phyloP scores from a whole-genome alignment of 2,113 vertebrate species.

The Oreochromis tanganicae region DNA sequence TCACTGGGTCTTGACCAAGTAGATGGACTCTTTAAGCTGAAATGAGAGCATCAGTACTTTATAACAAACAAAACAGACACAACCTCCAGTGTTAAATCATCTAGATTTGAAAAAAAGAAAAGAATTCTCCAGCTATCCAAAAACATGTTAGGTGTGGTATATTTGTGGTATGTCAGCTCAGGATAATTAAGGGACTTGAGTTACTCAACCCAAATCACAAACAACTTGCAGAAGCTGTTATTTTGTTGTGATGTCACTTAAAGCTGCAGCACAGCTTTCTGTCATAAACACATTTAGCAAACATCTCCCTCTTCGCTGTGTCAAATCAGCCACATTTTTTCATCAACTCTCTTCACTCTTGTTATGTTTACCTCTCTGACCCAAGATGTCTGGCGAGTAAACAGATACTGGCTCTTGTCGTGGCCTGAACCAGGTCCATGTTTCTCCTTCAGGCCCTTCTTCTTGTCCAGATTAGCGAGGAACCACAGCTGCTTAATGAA shows the following conservation, averaged over 20 bases:
- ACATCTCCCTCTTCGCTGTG: not conserved
- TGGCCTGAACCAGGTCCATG: slow-evolving; percentile 8
- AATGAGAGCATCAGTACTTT: not conserved
- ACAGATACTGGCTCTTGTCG: slow-evolving; percentile 5
- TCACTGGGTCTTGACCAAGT: not conserved
- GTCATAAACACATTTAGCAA: not conserved
- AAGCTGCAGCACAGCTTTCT: not conserved
- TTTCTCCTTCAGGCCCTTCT: slow-evolving; percentile 20
- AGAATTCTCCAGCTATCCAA: not conserved
- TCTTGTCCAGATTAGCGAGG: slow-evolving; percentile 5
- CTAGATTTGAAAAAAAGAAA: not conserved
- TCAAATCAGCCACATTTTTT: not conserved
- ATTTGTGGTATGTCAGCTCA: slow-evolving; percentile 19
- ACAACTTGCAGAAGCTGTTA: slow-evolving; percentile 33
- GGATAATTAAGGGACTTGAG: slow-evolving; percentile 7
- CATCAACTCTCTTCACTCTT: not conserved
- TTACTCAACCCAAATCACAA: slow-evolving; percentile 1
- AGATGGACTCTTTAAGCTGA: not conserved
- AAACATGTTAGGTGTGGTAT: slow-evolving; percentile 21
- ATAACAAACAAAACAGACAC: not conserved
- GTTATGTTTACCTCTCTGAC: slow-evolving; percentile 26
- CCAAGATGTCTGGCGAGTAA: slow-evolving; percentile 19
- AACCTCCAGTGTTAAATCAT: not conserved
- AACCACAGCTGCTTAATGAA: slow-evolving; percentile 51
- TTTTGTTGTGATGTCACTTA: not conserved